phyloP scores from a whole-genome alignment of 2,113 vertebrate genomes.

The Oreotrochilus melanogaster region DNA sequence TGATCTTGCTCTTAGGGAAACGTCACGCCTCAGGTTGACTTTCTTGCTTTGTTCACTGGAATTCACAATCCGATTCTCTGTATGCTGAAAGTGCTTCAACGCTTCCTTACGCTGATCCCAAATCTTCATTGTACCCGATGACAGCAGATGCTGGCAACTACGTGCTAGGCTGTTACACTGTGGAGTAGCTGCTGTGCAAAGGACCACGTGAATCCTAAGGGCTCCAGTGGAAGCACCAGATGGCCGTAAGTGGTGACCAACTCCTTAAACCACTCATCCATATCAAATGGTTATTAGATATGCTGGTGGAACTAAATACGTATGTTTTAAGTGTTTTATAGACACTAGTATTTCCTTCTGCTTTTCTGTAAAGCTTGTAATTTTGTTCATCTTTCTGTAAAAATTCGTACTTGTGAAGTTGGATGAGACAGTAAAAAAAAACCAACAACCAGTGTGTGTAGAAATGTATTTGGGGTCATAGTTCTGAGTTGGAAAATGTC shows the following conservation, averaged over 20 bases:
- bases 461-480: background rate
- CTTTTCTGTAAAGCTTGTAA: conserved; percentile 53
- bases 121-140: background rate
- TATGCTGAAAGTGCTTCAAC: background rate
- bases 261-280: background rate
- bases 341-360: background rate
- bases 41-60: conserved; percentile 42
- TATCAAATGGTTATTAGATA: background rate
- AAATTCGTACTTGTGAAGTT: conserved; percentile 11
- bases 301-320: background rate
- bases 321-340: background rate
- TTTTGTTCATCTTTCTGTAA: conserved; percentile 57
- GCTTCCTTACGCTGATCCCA: background rate
- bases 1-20: background rate
- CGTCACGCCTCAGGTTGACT: conserved; percentile 52
- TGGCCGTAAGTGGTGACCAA: background rate
- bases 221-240: background rate
- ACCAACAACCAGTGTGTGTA: background rate
- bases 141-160: background rate
- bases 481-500: background rate
- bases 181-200: background rate
- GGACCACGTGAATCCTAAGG: background rate
- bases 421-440: conserved; percentile 38
- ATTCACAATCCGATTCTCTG: background rate
- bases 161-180: background rate